Evolutionary conservation across 2,797 vertebrate genomes (phyloP).

Genomic region (Lycodopsis pacificus): DNA sequence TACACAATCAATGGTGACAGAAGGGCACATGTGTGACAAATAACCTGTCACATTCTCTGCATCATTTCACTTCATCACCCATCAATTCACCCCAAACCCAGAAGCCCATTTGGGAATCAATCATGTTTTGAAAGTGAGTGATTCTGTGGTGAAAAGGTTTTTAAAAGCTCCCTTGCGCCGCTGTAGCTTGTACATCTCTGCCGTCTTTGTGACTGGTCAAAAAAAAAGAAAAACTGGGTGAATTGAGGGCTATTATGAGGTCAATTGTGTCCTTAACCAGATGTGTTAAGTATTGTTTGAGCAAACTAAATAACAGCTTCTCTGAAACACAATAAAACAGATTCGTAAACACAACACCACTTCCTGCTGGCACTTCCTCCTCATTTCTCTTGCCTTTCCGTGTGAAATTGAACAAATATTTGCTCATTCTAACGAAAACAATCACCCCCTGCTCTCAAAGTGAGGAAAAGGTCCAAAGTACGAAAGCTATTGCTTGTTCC

Average conservation of each 20-base stretch:
- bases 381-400: conserved; percentile 64
- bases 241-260: conserved; percentile 40
- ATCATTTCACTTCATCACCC: conserved; percentile 81
- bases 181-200: conserved; percentile 38
- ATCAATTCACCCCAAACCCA: conserved; percentile 78
- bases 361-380: conserved; percentile 72
- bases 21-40: conserved; percentile 78
- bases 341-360: conserved; percentile 60
- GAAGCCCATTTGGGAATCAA: conserved; percentile 76
- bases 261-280: conserved; percentile 60
- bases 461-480: conserved; percentile 17
- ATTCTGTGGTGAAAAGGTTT: conserved; percentile 58
- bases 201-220: conserved; percentile 10
- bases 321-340: conserved; percentile 76
- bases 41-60: conserved; percentile 76
- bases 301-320: conserved; percentile 52
- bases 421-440: conserved; percentile 70
- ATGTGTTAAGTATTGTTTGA: conserved; percentile 61
- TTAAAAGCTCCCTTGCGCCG: conserved; percentile 41
- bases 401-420: conserved; percentile 71
- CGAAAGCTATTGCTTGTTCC: conserved; percentile 32
- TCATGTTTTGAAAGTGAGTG: conserved; percentile 73
- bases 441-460: conserved; percentile 53
- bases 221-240: conserved; percentile 5
- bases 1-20: conserved; percentile 80